Conservation (phyloP, 2,888 invertebrate species). For the Polyommatus iphigenia region DNA sequence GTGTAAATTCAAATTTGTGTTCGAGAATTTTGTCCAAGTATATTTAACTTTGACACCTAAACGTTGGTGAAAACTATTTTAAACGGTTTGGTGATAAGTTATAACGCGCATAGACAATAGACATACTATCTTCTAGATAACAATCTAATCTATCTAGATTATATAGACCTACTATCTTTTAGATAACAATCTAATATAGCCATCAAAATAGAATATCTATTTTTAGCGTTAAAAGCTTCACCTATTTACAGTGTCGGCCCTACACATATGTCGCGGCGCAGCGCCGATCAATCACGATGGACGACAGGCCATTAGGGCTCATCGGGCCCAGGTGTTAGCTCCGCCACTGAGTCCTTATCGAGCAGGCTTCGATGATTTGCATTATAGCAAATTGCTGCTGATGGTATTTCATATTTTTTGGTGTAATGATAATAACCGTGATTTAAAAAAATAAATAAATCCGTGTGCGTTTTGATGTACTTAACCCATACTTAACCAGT, state of each 20-base stretch:
- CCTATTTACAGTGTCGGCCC: neutral
- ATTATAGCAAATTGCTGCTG: slow-evolving; percentile 15
- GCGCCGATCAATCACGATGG: slow-evolving; percentile 78
- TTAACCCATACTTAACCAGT: too few species aligned
- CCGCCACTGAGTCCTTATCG: slow-evolving; percentile 37
- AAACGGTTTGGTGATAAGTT: neutral
- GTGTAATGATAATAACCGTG: neutral
- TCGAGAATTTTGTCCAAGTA: too few species aligned
- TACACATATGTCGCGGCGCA: slow-evolving; percentile 61
- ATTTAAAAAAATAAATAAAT: too few species aligned
- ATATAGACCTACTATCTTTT: too few species aligned
- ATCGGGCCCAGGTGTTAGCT: slow-evolving; percentile 64
- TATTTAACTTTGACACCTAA: neutral
- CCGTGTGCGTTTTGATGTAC: neutral
- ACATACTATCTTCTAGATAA: too few species aligned
- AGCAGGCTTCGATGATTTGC: slow-evolving; percentile 24
- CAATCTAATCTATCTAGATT: neutral
- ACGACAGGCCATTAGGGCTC: slow-evolving; percentile 75
- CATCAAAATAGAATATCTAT: neutral
- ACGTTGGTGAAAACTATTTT: neutral
- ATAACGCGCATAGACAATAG: neutral
- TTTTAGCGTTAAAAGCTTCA: neutral
- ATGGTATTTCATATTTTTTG: neutral
- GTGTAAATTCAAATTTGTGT: slow-evolving; percentile 50
- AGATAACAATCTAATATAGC: neutral